These are phyloP conservation scores for Gastracanthus pulcherrimus DNA, from an alignment of 2,888 invertebrate genomes.

Conservation along the genomic window DNA sequence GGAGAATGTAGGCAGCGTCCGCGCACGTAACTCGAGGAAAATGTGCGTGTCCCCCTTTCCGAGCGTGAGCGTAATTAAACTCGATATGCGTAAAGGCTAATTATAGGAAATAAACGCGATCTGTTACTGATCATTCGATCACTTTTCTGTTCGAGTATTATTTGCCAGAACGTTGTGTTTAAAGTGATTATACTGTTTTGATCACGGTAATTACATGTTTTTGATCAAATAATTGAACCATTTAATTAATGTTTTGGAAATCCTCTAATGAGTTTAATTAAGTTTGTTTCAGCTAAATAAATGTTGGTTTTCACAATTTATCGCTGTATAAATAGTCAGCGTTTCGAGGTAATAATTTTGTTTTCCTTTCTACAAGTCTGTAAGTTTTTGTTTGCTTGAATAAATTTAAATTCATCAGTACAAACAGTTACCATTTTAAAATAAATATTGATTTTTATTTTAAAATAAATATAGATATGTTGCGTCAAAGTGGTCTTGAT, in stretches of 20 bases:
- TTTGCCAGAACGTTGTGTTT: too few relatives aligned
- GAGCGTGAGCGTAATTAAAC: background rate
- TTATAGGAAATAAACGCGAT: background rate
- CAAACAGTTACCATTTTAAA: background rate
- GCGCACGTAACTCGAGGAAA: background rate
- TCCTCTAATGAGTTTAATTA: constrained; percentile 1
- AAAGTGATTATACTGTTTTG: background rate
- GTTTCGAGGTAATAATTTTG: background rate
- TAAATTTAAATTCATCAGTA: too few relatives aligned
- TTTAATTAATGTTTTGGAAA: constrained; percentile 8
- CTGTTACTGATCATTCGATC: background rate
- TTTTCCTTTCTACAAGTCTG: too few relatives aligned
- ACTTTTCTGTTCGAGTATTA: background rate
- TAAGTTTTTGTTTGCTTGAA: too few relatives aligned
- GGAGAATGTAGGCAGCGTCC: too few relatives aligned
- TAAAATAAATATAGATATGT: too few relatives aligned
- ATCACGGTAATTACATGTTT: background rate
- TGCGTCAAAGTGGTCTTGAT: too few relatives aligned
- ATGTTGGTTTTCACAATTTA: background rate
- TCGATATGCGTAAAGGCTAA: background rate
- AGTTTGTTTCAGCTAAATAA: background rate
- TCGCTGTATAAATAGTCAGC: background rate
- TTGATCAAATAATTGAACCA: background rate
- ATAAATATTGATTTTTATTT: too few relatives aligned
- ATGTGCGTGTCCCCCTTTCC: too few relatives aligned